These are phyloP conservation scores for Seira musarum DNA, from an alignment of 2,888 invertebrate species.

Conservation along the genomic window DNA sequence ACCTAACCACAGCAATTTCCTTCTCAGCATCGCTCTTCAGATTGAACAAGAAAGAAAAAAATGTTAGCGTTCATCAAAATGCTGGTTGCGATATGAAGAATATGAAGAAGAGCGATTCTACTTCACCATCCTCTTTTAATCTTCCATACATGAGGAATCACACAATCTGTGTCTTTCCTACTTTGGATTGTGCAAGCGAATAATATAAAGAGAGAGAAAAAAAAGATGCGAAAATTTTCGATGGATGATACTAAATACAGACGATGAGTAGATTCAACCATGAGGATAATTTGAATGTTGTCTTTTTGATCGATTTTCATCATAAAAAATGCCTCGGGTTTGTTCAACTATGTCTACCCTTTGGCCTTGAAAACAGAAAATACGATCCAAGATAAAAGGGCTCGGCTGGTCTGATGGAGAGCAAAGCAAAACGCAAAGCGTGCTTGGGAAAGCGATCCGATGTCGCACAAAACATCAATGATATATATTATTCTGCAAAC, in stretches of 20 bases:
- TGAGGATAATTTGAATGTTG: not conserved
- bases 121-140: constrained; percentile 10
- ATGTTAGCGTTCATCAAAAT: too few relatives aligned
- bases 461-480: too few relatives aligned
- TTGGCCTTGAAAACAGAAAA: not conserved
- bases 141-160: constrained; percentile 30
- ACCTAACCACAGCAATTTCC: constrained; percentile 58
- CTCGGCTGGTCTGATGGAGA: too few relatives aligned
- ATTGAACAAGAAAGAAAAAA: not conserved
- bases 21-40: constrained; percentile 28
- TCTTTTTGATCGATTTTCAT: not conserved
- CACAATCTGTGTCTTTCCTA: constrained; percentile 28
- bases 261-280: not conserved
- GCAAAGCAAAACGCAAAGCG: too few relatives aligned
- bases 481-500: too few relatives aligned
- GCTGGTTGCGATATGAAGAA: not conserved
- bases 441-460: too few relatives aligned
- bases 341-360: not conserved
- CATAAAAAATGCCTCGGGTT: not conserved
- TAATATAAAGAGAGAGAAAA: not conserved
- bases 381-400: too few relatives aligned
- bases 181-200: not conserved
- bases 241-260: not conserved
- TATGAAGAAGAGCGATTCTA: constrained; percentile 21
- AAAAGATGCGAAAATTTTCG: not conserved